These are phyloP conservation scores for Neoarius graeffei DNA, from an alignment of 2,113 vertebrate genomes.

Conservation along the genomic window DNA sequence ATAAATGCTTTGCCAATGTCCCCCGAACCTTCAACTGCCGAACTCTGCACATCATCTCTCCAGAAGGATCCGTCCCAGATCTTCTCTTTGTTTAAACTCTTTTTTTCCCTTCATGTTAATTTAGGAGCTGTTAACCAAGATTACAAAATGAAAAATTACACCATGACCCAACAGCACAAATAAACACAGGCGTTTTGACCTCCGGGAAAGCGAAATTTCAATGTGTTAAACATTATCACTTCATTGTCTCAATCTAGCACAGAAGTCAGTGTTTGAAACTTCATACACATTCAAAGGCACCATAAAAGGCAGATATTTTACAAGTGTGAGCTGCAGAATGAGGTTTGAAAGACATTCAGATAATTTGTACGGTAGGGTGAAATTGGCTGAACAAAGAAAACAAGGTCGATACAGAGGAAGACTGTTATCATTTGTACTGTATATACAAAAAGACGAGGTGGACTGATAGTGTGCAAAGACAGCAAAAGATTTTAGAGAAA, in stretches of 20 bases:
- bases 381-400: background rate
- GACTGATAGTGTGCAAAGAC: background rate
- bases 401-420: background rate
- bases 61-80: background rate
- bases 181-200: slow-evolving; percentile 35
- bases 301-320: slow-evolving; percentile 24
- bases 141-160: slow-evolving; percentile 31
- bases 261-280: slow-evolving; percentile 36
- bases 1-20: slow-evolving; percentile 29
- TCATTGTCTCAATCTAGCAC: background rate
- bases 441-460: background rate
- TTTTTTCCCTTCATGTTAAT: slow-evolving; percentile 16
- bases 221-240: slow-evolving; percentile 19
- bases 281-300: slow-evolving; percentile 40
- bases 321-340: slow-evolving; percentile 21
- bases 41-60: slow-evolving; percentile 8
- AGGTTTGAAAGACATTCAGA: slow-evolving; percentile 25
- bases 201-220: slow-evolving; percentile 11
- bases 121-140: slow-evolving; percentile 13
- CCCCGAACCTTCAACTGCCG: background rate
- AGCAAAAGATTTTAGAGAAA: slow-evolving; percentile 14
- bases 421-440: background rate
- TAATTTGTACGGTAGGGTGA: background rate
- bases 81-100: slow-evolving; percentile 21
- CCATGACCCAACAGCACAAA: slow-evolving; percentile 26